These are phyloP conservation scores for Atherix ibis DNA, from an alignment of 2,888 invertebrate genomes.

Conservation along the genomic window DNA sequence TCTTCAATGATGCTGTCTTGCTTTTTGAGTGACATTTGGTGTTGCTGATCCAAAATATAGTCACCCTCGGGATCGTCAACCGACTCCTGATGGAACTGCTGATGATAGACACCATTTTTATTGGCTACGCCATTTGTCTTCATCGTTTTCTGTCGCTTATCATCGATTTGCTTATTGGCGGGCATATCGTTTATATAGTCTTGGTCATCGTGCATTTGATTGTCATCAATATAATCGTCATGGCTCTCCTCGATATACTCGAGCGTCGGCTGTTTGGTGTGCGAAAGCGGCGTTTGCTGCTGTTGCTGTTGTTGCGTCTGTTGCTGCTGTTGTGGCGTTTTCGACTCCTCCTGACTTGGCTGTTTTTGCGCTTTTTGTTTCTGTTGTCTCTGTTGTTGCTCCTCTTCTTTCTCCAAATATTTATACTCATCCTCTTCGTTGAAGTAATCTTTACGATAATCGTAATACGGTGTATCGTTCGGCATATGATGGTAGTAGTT, in stretches of 20 bases:
- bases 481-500: slow-evolving; percentile 11
- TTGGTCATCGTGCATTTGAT: slow-evolving; percentile 12
- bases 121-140: neutral
- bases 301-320: slow-evolving; percentile 10
- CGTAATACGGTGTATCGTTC: slow-evolving; percentile 18
- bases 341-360: slow-evolving; percentile 8
- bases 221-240: slow-evolving; percentile 25
- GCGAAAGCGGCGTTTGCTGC: slow-evolving; percentile 11
- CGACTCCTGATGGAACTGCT: slow-evolving; percentile 26
- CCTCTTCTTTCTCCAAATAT: slow-evolving; percentile 26
- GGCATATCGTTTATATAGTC: slow-evolving; percentile 4
- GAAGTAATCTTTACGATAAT: slow-evolving; percentile 31
- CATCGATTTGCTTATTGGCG: neutral
- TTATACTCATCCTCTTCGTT: slow-evolving; percentile 33
- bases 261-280: slow-evolving; percentile 15
- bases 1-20: slow-evolving; percentile 15
- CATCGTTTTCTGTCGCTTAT: neutral
- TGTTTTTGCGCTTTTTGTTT: neutral
- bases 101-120: slow-evolving; percentile 12
- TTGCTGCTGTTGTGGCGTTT: slow-evolving; percentile 13
- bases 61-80: slow-evolving; percentile 15
- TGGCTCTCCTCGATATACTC: slow-evolving; percentile 20
- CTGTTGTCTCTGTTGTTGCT: slow-evolving; percentile 6
- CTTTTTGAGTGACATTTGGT: slow-evolving; percentile 12
- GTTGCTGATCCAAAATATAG: slow-evolving; percentile 15